Evolutionary conservation across 2,113 vertebrate species (phyloP).

Genomic region (Alexandromys fortis): DNA sequence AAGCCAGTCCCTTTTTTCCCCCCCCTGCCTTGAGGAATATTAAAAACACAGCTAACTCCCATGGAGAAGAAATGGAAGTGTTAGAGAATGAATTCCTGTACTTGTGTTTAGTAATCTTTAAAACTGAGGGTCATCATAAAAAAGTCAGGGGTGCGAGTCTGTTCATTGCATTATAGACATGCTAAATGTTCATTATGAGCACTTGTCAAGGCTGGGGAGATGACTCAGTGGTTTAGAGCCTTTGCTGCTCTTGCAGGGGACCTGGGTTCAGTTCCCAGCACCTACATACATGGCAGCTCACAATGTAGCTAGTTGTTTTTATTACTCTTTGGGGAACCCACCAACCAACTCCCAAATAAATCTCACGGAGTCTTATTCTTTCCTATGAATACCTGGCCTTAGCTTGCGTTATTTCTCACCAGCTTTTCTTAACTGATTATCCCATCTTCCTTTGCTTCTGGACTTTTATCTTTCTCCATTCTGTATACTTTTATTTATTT

Average conservation of each 20-base stretch:
- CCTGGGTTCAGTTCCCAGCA: not conserved
- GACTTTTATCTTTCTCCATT: too few relatives aligned
- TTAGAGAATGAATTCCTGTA: conserved; percentile 47
- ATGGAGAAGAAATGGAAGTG: conserved; percentile 45
- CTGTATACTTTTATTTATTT: too few relatives aligned
- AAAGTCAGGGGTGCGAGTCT: not conserved
- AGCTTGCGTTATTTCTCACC: too few relatives aligned
- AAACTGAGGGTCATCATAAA: conserved; percentile 8
- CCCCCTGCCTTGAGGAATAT: conserved; percentile 60
- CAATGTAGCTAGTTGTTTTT: too few relatives aligned
- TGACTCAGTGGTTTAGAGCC: not conserved
- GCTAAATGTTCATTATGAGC: not conserved
- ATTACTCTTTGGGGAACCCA: too few relatives aligned
- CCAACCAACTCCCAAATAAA: too few relatives aligned
- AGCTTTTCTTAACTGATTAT: too few relatives aligned
- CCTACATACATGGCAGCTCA: not conserved
- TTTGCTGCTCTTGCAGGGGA: not conserved
- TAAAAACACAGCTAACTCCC: conserved; percentile 25
- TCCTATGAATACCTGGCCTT: too few relatives aligned
- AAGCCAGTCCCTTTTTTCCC: not conserved
- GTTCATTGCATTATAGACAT: not conserved
- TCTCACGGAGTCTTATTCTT: too few relatives aligned
- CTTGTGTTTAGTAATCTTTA: conserved; percentile 21
- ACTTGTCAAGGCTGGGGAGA: not conserved
- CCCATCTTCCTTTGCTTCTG: too few relatives aligned